A percentile compares a stretch with the other conserved stretches of the same genome.
phyloP scores from a whole-genome alignment of 2,888 invertebrate species.

The Nineta flava region DNA sequence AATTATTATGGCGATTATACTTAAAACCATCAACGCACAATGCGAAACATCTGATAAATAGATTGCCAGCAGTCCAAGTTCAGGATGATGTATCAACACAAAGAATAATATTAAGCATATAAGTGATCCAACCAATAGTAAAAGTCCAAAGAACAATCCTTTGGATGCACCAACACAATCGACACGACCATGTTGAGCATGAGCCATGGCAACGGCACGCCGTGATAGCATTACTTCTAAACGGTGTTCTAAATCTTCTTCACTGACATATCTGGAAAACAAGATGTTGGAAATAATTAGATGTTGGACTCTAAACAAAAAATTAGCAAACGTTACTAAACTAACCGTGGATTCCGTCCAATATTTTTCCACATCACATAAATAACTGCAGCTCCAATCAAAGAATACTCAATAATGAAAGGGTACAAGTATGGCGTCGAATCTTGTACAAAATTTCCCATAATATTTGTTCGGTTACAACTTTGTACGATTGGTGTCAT shows the following conservation, averaged over 20 bases:
- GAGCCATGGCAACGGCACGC: conserved; percentile 72
- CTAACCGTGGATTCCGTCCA: conserved; percentile 68
- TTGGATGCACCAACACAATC: conserved; percentile 92
- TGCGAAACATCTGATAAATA: conserved; percentile 86
- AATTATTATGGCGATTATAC: conserved; percentile 76
- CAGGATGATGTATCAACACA: conserved; percentile 76
- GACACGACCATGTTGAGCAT: conserved; percentile 68
- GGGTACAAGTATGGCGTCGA: conserved; percentile 91
- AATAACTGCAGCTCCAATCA: conserved; percentile 88
- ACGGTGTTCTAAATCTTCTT: conserved; percentile 77
- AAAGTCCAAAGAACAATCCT: conserved; percentile 80
- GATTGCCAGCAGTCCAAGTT: conserved; percentile 70
- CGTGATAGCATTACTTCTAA: conserved; percentile 77
- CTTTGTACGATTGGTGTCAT: conserved; percentile 28
- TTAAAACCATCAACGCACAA: conserved; percentile 72
- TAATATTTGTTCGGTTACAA: conserved; percentile 73
- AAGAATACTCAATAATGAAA: conserved; percentile 88
- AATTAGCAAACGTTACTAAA: conserved; percentile 10
- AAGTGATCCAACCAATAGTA: conserved; percentile 75
- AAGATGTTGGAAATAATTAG: background rate
- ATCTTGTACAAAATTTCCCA: conserved; percentile 85
- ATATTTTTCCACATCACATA: conserved; percentile 96
- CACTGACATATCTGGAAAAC: conserved; percentile 41
- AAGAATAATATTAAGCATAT: conserved; percentile 93
- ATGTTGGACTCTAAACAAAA: background rate